phyloP scores from a whole-genome alignment of 2,113 vertebrate genomes.

The Labrus mixtus region DNA sequence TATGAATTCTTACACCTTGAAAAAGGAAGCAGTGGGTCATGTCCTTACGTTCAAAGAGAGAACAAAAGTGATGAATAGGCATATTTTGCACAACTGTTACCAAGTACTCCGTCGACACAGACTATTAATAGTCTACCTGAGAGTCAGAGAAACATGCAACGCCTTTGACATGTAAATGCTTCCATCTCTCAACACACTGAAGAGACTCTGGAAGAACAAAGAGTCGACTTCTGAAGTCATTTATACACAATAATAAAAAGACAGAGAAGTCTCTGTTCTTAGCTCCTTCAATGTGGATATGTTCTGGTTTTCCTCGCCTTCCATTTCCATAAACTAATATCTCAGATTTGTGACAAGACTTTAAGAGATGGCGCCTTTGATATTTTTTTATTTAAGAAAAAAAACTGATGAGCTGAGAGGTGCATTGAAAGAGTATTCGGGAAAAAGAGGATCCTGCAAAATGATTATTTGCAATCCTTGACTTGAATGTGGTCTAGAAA shows the following conservation, averaged over 20 bases:
- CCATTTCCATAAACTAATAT: neutral
- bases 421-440: neutral
- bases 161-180: neutral
- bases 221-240: too few species aligned
- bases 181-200: neutral
- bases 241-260: too few species aligned
- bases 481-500: too few species aligned
- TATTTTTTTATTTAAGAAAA: neutral
- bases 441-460: neutral
- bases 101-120: neutral
- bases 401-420: neutral
- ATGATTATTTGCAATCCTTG: neutral
- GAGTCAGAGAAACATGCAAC: neutral
- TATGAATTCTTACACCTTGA: slow-evolving; percentile 25
- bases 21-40: slow-evolving; percentile 34
- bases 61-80: slow-evolving; percentile 30
- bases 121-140: slow-evolving; percentile 6
- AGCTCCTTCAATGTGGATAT: neutral
- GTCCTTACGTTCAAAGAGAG: slow-evolving; percentile 13
- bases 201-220: neutral
- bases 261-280: neutral
- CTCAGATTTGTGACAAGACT: neutral
- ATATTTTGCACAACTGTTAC: neutral
- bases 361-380: neutral
- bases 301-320: neutral